These are phyloP conservation scores for Bettongia penicillata DNA, from an alignment of 2,113 vertebrate species.

Conservation along the genomic window DNA sequence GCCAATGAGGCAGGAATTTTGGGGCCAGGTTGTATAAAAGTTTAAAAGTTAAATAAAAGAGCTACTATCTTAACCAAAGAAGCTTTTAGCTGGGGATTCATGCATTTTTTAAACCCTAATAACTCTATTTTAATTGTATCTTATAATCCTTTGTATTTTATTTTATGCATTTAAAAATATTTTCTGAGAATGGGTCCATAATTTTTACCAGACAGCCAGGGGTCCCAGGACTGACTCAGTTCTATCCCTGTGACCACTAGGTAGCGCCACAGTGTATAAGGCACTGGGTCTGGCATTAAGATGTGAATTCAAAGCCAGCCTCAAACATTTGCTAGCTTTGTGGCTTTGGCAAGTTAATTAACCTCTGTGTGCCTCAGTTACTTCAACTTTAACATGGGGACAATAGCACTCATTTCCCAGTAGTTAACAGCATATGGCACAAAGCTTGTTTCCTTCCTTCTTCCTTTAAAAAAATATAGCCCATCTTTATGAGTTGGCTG, in stretches of 20 bases:
- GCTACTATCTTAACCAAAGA: not conserved
- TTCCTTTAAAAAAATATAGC: not conserved
- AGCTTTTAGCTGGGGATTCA: not conserved
- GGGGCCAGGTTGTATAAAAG: too few species aligned
- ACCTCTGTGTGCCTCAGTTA: not conserved
- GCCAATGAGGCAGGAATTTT: not conserved
- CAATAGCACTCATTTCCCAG: not conserved
- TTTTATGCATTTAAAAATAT: not conserved
- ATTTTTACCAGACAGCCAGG: not conserved
- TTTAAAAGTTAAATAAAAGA: not conserved
- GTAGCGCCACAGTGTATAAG: not conserved
- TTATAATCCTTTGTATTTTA: not conserved
- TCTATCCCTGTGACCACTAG: not conserved
- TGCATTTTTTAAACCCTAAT: not conserved
- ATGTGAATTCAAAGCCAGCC: not conserved
- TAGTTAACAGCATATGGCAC: not conserved
- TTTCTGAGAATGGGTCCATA: not conserved
- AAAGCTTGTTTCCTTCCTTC: not conserved
- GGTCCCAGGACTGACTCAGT: not conserved
- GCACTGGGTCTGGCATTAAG: not conserved
- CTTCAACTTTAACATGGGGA: too few species aligned
- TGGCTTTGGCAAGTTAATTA: not conserved
- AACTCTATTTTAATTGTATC: not conserved
- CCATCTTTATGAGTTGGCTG: not conserved
- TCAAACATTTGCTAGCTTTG: not conserved